These are phyloP conservation scores for Pachyseris speciosa DNA, from an alignment of 64 coral and sea anemone genomes.

Conservation along the genomic window DNA sequence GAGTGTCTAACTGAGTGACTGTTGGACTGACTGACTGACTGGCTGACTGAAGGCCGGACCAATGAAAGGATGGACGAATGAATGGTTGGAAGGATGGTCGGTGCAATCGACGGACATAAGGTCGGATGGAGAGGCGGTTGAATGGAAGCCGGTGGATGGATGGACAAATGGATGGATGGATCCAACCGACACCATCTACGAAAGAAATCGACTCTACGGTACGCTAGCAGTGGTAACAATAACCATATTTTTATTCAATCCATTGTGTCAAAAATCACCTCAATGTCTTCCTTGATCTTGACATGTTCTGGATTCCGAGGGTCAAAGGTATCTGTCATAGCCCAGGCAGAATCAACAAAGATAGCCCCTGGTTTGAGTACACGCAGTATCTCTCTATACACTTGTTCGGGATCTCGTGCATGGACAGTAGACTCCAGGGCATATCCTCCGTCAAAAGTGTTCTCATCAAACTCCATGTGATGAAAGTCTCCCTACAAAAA, in stretches of 20 bases:
- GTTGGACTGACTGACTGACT: no score
- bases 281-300: conserved; percentile 7
- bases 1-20: neutral
- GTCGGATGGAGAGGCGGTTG: no score
- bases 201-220: no score
- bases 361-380: neutral
- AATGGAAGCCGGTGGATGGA: no score
- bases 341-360: conserved; percentile 4
- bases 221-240: neutral
- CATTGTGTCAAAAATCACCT: neutral
- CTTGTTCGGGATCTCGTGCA: neutral
- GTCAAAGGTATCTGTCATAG: neutral
- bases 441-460: neutral
- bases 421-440: neutral
- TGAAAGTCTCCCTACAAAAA: conserved; percentile 3
- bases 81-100: no score
- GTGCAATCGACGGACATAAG: no score
- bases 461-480: neutral
- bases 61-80: no score
- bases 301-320: neutral
- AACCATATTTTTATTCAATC: neutral
- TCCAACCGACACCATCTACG: no score
- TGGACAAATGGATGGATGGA: no score
- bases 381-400: neutral
- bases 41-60: no score